Base-by-base conservation (phyloP, 2,113 vertebrate genomes). In the Orycteropus afer region DNA sequence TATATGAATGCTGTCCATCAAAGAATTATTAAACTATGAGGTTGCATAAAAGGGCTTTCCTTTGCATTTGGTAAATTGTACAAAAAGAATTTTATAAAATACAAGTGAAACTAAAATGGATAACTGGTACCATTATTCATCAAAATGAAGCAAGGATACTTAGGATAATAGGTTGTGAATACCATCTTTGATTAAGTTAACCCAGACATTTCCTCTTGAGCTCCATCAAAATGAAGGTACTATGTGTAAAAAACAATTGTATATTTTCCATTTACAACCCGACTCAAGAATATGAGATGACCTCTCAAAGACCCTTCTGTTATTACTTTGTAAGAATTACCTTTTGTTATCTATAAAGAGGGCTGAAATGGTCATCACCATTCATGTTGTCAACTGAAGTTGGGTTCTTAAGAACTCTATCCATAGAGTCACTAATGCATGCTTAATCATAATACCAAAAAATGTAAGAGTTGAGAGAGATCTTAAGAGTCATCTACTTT, bases 1-100 rank as follows among this genome's bases (percentile, higher is more conserved):
- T 78, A 90, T 92, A 94, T 55, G 2, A 42, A 92, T 94, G 82
- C 90, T 95, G 71, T 96, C 96, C 74, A 67, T 96, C 93, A 96
- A 95, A 92, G 79, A 86, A 77, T 95, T 93, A 89, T 93, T 82
- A 95, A 94, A 93, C 45, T 92, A 84, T 65, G 53, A 95, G 22
- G 86, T 94, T 94, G 84, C 67, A 94, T 87, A 82, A 96, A 92
- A 74, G 40, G 5, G 22, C 4, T 45, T 83, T 96, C 89, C 40
- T 93, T 59, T 91, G 74, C 47, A 89, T 86, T 89, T 89, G 53
- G 3, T 76, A 95, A 96, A 73, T 87, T 84, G 69, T 84, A 81
- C 69, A 86, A 88, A 71, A 57, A 86, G 15, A 92, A 94, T 90
- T 95, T 93, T 45, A 80, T 86, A 69, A 92, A 94, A 92, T 77